Base-by-base conservation (phyloP, 2,113 vertebrate genomes). In the Nerophis ophidion region DNA sequence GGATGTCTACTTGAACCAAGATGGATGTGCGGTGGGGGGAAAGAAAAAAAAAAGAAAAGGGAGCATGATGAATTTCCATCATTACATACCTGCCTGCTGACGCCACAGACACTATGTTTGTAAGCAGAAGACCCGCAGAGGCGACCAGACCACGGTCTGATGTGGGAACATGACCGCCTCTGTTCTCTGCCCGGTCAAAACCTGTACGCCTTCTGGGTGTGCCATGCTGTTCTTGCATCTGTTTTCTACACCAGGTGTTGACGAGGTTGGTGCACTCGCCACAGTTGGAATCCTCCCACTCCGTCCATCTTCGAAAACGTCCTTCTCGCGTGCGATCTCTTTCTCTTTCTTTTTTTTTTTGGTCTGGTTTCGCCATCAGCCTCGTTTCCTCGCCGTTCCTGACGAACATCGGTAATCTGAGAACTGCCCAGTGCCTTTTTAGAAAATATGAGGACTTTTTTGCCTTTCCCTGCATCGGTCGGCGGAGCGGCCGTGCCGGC, bases 121-220 rank as follows among this genome's bases (percentile, higher is more conserved):
- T 50, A 12, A 47, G 52, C 17, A 49, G 16, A 57, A 48, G 58
- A 68, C 1, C 19, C 19, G 1, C 19, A 26, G 19, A 26, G 19
- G 19, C 8, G 62, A 59, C 54, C 55, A 52, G 74, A 75, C 67
- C 70, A 33, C 66, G 10, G 46, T 63, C 60, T 70, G 67, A 81
- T 73, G 80, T 81, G 83, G 83, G 74, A 81, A 78, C 79, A 72
- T 79, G 58, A 52, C 60, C 66, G 74, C 57, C 70, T 59, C n/a
- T n/a, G n/a, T n/a, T n/a, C n/a, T n/a, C n/a, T n/a, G n/a, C n/a
- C n/a, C n/a, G n/a, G n/a, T n/a, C n/a, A n/a, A n/a, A n/a, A n/a
- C n/a, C n/a, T n/a, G n/a, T n/a, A n/a, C n/a, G n/a, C n/a, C n/a
- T n/a, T n/a, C n/a, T n/a, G n/a, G n/a, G n/a, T n/a, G n/a, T n/a